A percentile compares a stretch with the other conserved stretches of the same genome.
Conservation (phyloP, 2,113 vertebrate species). For the Trochalopteron elliotii region DNA sequence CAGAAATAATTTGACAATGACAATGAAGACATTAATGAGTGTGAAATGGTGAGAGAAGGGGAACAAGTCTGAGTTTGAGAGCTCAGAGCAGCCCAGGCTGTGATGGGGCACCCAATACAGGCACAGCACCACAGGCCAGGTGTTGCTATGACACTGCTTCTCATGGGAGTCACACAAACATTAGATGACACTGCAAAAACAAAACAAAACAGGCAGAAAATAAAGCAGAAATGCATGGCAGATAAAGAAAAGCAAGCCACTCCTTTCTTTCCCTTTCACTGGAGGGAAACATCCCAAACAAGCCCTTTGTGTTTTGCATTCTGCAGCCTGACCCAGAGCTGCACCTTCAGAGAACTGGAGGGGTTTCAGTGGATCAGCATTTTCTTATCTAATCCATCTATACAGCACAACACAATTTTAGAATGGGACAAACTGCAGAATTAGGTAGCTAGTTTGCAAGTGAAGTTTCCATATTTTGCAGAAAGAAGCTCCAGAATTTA, state of each 20-base stretch:
- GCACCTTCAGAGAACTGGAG: neutral
- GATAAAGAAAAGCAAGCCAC: neutral
- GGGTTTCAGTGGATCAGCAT: neutral
- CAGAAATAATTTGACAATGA: neutral
- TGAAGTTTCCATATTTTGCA: neutral
- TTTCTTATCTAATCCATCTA: neutral
- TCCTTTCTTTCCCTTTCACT: neutral
- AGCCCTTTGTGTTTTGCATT: neutral
- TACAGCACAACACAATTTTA: neutral
- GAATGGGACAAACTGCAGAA: neutral
- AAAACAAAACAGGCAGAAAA: neutral
- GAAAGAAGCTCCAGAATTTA: neutral
- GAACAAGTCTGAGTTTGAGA: neutral
- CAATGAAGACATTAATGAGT: neutral
- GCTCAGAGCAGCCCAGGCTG: neutral
- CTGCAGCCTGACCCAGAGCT: neutral
- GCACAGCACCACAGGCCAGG: neutral
- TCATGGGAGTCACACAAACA: neutral
- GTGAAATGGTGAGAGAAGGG: neutral
- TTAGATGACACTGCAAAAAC: neutral
- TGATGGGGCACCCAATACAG: neutral
- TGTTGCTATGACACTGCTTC: neutral
- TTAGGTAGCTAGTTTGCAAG: neutral
- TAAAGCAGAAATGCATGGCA: slow-evolving; percentile 26
- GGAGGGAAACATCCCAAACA: neutral